Base-by-base conservation (phyloP, 2,888 invertebrate genomes). In the Microdon myrmicae region DNA sequence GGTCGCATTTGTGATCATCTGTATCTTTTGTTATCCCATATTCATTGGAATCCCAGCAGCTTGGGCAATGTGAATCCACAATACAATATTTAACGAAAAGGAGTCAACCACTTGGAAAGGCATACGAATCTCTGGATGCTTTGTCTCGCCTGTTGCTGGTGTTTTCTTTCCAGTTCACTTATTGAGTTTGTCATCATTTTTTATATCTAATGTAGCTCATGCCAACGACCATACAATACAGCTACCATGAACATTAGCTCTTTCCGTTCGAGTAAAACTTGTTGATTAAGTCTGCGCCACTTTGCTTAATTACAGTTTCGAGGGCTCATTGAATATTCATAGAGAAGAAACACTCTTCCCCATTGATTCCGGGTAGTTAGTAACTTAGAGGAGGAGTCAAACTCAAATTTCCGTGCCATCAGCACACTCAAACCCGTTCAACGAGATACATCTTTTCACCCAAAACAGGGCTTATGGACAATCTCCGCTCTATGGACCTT, bases 301-400 rank as follows among this genome's bases (percentile, higher is more conserved):
- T 26, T 58, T 44, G 47, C 26, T 56, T 56, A 47, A 51, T 61
- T 51, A 61, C 45, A 22, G 39, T 7, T n/a, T n/a, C n/a, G 31
- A 45, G 34, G 39, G 51, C 58, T 64, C 64, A 64, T 64, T 64
- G 64, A 64, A 64, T 64, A 64, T 64, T 64, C 64, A 64, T 64
- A 58, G 47, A 58, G 47, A 41, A n/a, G 22, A 43, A 25, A 49
- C 28, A 61, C 44, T 56, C 43, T 25, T 22, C 12, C 25, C 20
- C 44, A n/a, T n/a, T n/a, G n/a, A n/a, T n/a, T n/a, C n/a, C n/a
- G n/a, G n/a, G n/a, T n/a, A n/a, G n/a, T n/a, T n/a, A n/a, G n/a
- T n/a, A n/a, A n/a, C n/a, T n/a, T n/a, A n/a, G n/a, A n/a, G n/a
- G n/a, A n/a, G n/a, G n/a, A n/a, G n/a, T n/a, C n/a, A n/a, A n/a